A percentile compares a stretch with the other conserved stretches of the same genome.
Evolutionary conservation across 2,888 invertebrate species (phyloP).

Genomic region (Rhingia rostrata): DNA sequence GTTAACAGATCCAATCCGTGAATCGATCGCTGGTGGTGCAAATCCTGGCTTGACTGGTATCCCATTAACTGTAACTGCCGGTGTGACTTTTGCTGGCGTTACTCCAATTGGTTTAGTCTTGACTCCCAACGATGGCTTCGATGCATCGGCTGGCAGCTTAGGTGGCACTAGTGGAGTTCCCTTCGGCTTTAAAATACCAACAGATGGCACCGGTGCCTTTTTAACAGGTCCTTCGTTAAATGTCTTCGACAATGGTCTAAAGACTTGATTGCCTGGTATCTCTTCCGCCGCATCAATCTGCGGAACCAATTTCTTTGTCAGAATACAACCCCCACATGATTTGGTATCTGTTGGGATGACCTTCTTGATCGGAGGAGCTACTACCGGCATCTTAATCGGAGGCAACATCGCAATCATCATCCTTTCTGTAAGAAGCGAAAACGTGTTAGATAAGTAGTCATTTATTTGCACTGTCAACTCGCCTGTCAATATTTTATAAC

Average conservation of each 20-base stretch:
- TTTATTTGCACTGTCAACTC: constrained; percentile 48
- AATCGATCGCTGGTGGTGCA: neutral
- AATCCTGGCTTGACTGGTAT: constrained; percentile 16
- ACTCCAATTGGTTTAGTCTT: constrained; percentile 19
- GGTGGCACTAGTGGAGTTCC: constrained; percentile 7
- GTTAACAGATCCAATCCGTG: neutral
- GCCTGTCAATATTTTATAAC: constrained; percentile 35
- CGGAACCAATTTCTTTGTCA: constrained; percentile 41
- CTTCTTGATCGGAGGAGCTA: constrained; percentile 11
- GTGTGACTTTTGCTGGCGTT: constrained; percentile 10
- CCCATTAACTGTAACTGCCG: constrained; percentile 50
- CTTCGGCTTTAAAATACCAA: neutral
- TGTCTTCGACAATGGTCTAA: constrained; percentile 42
- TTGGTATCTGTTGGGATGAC: constrained; percentile 13
- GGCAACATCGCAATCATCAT: constrained; percentile 44
- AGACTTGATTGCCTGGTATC: constrained; percentile 33
- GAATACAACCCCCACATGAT: constrained; percentile 61
- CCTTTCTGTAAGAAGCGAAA: constrained; percentile 45
- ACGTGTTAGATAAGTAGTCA: constrained; percentile 35
- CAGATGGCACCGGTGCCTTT: neutral
- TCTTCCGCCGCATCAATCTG: constrained; percentile 52
- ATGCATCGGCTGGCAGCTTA: neutral
- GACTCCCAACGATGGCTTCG: constrained; percentile 2
- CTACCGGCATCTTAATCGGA: constrained; percentile 31
- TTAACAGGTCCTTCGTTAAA: neutral